Evolutionary conservation across 2,797 vertebrate species (phyloP), one percentile per base, ranked within the genome.

Genomic region (Amblyopsis hoosieri): DNA sequence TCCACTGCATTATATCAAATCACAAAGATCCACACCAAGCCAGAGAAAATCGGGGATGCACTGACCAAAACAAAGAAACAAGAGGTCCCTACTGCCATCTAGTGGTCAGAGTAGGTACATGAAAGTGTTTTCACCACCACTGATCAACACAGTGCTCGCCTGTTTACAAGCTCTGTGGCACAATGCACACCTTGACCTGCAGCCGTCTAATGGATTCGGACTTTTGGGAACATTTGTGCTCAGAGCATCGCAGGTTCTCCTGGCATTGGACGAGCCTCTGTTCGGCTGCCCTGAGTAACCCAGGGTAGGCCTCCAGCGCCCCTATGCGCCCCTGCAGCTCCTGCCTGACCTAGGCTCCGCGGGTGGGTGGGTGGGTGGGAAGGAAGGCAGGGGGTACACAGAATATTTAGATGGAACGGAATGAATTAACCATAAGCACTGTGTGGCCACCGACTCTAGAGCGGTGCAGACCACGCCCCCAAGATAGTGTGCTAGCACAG

Each of bases 151-250:
- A 52, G 67, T 65, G 65, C 19, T 23, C 46, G 7, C 53, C 53
- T 29, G 23, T 58, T 75, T 23, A 52, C 46, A 19, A 0, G 45
- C 52, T 46, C 12, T 2, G 45, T 31, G 9, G 42, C 9, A 42
- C 1, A 14, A 62, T 56, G 75, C 89, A 86, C 88, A 97, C 94
- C 94, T 95, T 89, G 79, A 81, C 78, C 89, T 93, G 93, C 51
- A 94, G 91, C 62, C 93, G 91, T 82, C 83, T 90, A 88, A 90
- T 3, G 73, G 87, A 66, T 84, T 85, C 88, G 14, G 91, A 88
- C 84, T 92, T 90, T 83, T 92, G 85, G 62, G 87, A 82, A 67
- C 56, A 81, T 64, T 74, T 92, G 72, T 70, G 87, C 88, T 93
- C 78, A 66, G 61, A 88, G 78, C 58, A 74, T 47, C 59, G 72